Conservation (phyloP, 1,140 invertebrate species). For the Heliconius himera region DNA sequence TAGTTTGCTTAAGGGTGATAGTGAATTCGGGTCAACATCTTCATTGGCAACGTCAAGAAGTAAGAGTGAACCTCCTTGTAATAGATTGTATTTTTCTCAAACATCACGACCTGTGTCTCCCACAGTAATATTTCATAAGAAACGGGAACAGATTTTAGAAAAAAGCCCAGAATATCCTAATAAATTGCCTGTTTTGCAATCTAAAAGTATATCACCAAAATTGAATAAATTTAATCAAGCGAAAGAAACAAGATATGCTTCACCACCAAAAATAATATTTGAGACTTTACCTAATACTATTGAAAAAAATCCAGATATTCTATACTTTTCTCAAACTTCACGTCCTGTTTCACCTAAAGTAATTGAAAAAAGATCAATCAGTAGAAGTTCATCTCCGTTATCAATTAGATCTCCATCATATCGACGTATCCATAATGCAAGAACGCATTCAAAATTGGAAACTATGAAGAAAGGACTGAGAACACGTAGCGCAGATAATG, state of each 20-base stretch:
- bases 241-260: slow-evolving; percentile 39
- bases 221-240: slow-evolving; percentile 42
- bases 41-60: slow-evolving; percentile 76
- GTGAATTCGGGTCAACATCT: slow-evolving; percentile 67
- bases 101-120: slow-evolving; percentile 72
- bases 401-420: slow-evolving; percentile 85
- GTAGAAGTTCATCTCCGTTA: slow-evolving; percentile 79
- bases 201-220: slow-evolving; percentile 54
- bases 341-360: slow-evolving; percentile 69
- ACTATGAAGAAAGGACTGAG: slow-evolving; percentile 73
- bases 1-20: slow-evolving; percentile 61
- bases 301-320: slow-evolving; percentile 10
- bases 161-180: slow-evolving; percentile 56
- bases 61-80: slow-evolving; percentile 80
- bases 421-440: slow-evolving; percentile 83
- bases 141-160: slow-evolving; percentile 34
- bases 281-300: slow-evolving; percentile 42
- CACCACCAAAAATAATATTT: slow-evolving; percentile 67
- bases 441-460: slow-evolving; percentile 68
- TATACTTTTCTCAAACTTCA: slow-evolving; percentile 71
- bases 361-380: slow-evolving; percentile 51
- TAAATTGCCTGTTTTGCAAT: slow-evolving; percentile 71
- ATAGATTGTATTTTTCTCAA: slow-evolving; percentile 78
- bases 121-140: slow-evolving; percentile 44
- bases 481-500: slow-evolving; percentile 85